Conservation (phyloP, 2,113 vertebrate genomes). For the Eurystomus gularis region DNA sequence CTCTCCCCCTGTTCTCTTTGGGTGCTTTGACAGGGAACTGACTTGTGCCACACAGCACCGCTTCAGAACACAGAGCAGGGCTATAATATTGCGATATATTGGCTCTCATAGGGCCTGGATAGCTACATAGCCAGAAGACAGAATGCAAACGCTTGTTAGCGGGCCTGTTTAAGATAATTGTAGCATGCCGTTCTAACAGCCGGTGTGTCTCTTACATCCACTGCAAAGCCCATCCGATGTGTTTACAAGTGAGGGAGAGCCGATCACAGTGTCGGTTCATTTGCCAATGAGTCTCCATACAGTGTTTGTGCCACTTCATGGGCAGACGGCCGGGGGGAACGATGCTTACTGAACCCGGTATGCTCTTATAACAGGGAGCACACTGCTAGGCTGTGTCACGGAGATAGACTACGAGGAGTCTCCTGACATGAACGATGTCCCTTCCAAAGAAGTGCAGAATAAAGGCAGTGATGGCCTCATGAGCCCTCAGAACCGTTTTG, state of each 20-base stretch:
- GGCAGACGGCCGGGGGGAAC: background rate
- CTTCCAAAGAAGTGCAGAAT: background rate
- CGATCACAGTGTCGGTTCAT: fast-evolving
- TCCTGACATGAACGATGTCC: background rate
- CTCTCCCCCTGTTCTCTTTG: background rate
- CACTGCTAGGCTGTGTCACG: background rate
- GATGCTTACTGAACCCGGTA: background rate
- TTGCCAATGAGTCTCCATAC: background rate
- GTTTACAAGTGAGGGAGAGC: background rate
- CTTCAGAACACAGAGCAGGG: background rate
- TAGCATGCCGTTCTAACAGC: background rate
- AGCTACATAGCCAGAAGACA: background rate
- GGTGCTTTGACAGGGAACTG: background rate
- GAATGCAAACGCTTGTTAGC: background rate
- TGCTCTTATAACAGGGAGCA: fast-evolving
- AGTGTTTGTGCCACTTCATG: background rate
- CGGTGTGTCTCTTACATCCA: background rate
- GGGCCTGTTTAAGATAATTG: background rate
- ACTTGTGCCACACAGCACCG: background rate
- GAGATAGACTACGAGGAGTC: background rate
- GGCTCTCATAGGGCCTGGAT: background rate
- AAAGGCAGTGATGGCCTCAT: fast-evolving
- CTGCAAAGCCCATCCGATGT: fast-evolving
- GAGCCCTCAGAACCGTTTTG: background rate
- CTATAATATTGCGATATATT: fast-evolving